These are phyloP conservation scores for Trimorus sp. DNA, from an alignment of 2,888 invertebrate genomes.

Conservation along the genomic window DNA sequence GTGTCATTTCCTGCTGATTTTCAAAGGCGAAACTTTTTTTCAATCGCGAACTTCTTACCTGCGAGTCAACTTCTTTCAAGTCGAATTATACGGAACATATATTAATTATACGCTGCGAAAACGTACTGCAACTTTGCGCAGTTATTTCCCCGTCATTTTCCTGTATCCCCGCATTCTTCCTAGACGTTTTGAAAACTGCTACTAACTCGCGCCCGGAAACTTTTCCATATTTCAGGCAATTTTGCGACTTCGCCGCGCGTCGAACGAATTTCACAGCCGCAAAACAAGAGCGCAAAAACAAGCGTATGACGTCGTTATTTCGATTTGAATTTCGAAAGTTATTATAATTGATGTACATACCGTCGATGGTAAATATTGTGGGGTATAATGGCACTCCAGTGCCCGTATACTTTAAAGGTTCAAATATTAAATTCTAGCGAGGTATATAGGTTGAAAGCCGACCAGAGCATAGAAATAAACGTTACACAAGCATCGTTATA, in stretches of 20 bases:
- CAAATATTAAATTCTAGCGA: constrained; percentile 69
- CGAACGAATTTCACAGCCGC: neutral
- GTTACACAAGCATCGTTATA: constrained; percentile 74
- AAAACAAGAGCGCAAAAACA: neutral
- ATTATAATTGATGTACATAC: constrained; percentile 33
- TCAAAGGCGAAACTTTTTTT: constrained; percentile 61
- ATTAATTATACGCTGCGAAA: constrained; percentile 35
- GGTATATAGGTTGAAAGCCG: constrained; percentile 43
- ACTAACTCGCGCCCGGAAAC: no score
- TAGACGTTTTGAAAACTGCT: no score
- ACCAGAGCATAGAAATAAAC: constrained; percentile 72
- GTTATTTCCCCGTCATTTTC: neutral
- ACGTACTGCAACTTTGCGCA: no score
- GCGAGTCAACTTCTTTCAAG: constrained; percentile 34
- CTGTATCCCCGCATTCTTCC: no score
- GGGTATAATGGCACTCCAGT: constrained; percentile 43
- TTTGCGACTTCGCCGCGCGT: neutral
- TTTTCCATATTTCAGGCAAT: neutral
- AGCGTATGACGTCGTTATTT: constrained; percentile 18
- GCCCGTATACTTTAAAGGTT: constrained; percentile 50
- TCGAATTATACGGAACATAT: constrained; percentile 38
- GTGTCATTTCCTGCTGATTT: constrained; percentile 63
- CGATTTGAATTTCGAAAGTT: constrained; percentile 17
- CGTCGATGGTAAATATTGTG: constrained; percentile 34
- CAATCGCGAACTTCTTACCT: constrained; percentile 42